A percentile compares a stretch with the other conserved stretches of the same genome.
These are phyloP conservation scores for Drosophila kanapiae DNA, from an alignment of 1,140 invertebrate genomes.

Conservation along the genomic window DNA sequence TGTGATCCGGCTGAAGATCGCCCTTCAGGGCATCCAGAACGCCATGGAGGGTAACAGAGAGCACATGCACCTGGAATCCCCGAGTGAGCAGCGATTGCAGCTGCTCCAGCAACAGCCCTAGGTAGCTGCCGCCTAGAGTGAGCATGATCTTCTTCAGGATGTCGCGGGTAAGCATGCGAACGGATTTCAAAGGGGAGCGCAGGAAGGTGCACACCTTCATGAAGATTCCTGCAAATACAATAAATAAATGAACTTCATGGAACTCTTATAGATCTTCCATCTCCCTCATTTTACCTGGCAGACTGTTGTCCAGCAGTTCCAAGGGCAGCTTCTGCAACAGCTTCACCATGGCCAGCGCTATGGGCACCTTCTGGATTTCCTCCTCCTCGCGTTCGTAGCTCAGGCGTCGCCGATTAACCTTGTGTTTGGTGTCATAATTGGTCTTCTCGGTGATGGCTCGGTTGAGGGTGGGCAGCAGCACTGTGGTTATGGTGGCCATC, in stretches of 20 bases:
- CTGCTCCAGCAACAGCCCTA: slow-evolving; percentile 92
- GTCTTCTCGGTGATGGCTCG: slow-evolving; percentile 90
- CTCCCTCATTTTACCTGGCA: slow-evolving; percentile 91
- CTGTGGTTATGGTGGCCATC: slow-evolving; percentile 88
- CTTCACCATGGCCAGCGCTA: slow-evolving; percentile 96
- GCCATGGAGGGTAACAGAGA: slow-evolving; percentile 95
- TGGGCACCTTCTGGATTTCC: slow-evolving; percentile 95
- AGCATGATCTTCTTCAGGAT: slow-evolving; percentile 95
- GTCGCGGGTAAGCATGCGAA: slow-evolving; percentile 93
- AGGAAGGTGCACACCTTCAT: slow-evolving; percentile 95
- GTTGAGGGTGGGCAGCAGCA: slow-evolving; percentile 86
- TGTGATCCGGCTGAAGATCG: slow-evolving; percentile 87
- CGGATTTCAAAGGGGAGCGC: slow-evolving; percentile 95
- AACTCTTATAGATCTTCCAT: too few relatives aligned
- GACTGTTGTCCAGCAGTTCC: slow-evolving; percentile 90
- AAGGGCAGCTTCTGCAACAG: slow-evolving; percentile 94
- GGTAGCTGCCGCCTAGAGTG: slow-evolving; percentile 93
- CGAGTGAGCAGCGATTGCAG: slow-evolving; percentile 92
- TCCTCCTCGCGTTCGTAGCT: slow-evolving; percentile 92
- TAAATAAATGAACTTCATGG: too few relatives aligned
- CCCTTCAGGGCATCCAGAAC: slow-evolving; percentile 91
- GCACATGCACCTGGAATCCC: slow-evolving; percentile 97
- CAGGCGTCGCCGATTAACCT: slow-evolving; percentile 90
- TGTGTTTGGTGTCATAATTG: slow-evolving; percentile 92
- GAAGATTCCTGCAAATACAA: slow-evolving; percentile 88